phyloP scores from a whole-genome alignment of 2,113 vertebrate species.

The Dasypus novemcinctus region DNA sequence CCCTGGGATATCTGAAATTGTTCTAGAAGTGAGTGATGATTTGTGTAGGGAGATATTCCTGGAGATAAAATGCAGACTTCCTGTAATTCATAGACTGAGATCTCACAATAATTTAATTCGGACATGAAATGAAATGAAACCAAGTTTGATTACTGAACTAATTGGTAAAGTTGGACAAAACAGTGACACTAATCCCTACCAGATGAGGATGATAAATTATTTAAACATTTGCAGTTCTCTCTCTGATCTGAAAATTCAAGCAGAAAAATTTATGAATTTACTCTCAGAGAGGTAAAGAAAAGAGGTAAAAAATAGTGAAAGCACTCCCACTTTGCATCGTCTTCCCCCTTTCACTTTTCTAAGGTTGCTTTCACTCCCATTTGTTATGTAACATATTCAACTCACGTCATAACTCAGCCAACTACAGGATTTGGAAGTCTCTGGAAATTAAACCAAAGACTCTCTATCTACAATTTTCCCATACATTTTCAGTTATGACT shows the following conservation, averaged over 20 bases:
- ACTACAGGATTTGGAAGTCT: neutral
- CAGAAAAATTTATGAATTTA: neutral
- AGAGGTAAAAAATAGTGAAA: neutral
- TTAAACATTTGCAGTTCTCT: neutral
- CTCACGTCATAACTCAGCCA: neutral
- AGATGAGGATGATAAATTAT: neutral
- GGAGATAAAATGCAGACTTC: neutral
- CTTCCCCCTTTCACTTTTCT: neutral
- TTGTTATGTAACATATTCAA: neutral
- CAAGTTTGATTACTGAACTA: constrained; percentile 18
- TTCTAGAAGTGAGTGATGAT: neutral
- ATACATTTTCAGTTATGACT: neutral
- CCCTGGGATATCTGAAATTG: neutral
- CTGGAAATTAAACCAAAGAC: neutral
- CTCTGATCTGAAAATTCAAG: neutral
- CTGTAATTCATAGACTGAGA: neutral
- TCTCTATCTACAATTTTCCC: neutral
- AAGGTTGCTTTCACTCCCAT: neutral
- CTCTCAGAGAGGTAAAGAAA: neutral
- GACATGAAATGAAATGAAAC: constrained; percentile 21
- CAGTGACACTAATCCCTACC: neutral
- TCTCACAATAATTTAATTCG: neutral
- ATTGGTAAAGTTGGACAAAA: neutral
- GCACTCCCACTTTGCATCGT: neutral
- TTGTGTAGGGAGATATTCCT: neutral